A percentile compares a stretch with the other conserved stretches of the same genome.
Conservation (phyloP, 1,140 invertebrate species). For the Choristoneura fumiferana region DNA sequence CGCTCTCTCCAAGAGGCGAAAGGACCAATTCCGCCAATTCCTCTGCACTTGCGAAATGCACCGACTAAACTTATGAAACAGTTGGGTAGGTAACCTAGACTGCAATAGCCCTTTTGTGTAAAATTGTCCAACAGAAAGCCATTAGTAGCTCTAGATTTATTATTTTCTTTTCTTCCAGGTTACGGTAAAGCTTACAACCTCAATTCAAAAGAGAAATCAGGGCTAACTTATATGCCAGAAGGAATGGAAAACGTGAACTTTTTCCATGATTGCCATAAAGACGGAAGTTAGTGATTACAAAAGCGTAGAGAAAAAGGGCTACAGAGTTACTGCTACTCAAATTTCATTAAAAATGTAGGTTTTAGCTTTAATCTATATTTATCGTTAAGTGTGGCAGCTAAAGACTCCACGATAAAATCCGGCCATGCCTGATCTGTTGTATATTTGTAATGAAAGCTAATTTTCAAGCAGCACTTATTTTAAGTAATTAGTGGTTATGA, state of each 20-base stretch:
- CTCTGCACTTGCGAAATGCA: conserved; percentile 88
- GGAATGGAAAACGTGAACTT: conserved; percentile 83
- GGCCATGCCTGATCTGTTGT: no score
- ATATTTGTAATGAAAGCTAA: no score
- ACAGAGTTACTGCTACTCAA: no score
- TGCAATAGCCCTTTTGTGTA: no score
- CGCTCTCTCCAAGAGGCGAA: conserved; percentile 80
- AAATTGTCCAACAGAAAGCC: background rate
- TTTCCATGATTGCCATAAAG: conserved; percentile 64
- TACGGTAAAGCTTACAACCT: conserved; percentile 83
- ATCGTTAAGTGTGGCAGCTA: no score
- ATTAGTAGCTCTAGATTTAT: background rate
- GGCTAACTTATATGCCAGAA: conserved; percentile 83
- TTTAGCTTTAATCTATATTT: no score
- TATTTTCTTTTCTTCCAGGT: conserved; percentile 71
- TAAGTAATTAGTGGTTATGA: no score
- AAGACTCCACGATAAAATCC: no score
- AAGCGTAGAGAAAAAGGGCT: no score
- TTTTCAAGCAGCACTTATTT: no score
- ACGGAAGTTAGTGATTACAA: conserved; percentile 15
- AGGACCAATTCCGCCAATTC: conserved; percentile 86
- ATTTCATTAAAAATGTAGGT: no score
- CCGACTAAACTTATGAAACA: conserved; percentile 89
- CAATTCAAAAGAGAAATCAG: conserved; percentile 77
- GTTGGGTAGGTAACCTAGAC: conserved; percentile 77